Evolutionary conservation across 1,140 invertebrate species (phyloP).

Genomic region (Medauroidea extradentata): DNA sequence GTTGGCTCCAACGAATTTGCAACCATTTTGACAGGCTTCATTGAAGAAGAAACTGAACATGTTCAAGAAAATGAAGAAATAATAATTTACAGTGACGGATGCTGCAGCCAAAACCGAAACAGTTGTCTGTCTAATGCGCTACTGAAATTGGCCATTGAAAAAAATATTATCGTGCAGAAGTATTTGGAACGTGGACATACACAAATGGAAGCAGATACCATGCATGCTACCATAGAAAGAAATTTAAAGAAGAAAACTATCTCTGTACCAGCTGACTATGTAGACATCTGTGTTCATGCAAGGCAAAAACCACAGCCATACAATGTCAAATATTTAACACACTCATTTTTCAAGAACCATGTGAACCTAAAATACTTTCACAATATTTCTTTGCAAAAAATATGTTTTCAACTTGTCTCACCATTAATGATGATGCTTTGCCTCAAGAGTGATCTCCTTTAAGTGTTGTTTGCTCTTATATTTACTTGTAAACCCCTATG

Average conservation of each 20-base stretch:
- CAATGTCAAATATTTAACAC: conserved; percentile 12
- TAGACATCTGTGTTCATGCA: not conserved
- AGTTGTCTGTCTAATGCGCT: conserved; percentile 35
- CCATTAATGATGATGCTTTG: no score
- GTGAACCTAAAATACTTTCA: conserved; percentile 10
- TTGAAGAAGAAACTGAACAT: conserved; percentile 7
- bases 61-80: conserved; percentile 16
- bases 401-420: no score
- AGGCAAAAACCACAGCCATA: conserved; percentile 12
- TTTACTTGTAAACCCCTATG: no score
- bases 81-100: conserved; percentile 35
- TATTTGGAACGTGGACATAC: conserved; percentile 42
- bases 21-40: conserved; percentile 15
- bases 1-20: no score
- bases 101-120: conserved; percentile 38
- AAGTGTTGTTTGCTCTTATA: no score
- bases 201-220: conserved; percentile 42
- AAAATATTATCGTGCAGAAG: conserved; percentile 39
- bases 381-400: no score
- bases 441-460: no score
- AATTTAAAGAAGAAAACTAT: not conserved
- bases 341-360: conserved; percentile 17
- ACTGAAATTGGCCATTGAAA: conserved; percentile 24
- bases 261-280: not conserved
- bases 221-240: conserved; percentile 31